Evolutionary conservation across 2,797 vertebrate species (phyloP).

Genomic region (Pagetopsis macropterus): DNA sequence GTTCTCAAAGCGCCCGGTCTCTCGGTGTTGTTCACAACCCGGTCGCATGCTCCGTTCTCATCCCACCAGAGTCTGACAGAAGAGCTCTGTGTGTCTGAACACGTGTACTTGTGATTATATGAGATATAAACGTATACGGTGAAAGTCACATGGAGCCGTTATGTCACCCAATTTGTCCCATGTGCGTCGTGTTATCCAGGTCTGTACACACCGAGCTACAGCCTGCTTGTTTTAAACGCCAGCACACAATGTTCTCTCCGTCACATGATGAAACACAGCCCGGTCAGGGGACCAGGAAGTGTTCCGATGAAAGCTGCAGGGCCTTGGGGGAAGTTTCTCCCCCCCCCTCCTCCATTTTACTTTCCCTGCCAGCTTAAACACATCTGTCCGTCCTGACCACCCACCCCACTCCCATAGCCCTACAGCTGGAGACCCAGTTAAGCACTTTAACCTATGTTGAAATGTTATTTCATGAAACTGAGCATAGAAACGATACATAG

Average conservation of each 20-base stretch:
- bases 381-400: conserved; percentile 70
- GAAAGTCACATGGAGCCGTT: conserved; percentile 63
- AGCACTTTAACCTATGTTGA: conserved; percentile 12
- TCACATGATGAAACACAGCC: conserved; percentile 54
- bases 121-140: conserved; percentile 33
- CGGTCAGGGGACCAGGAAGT: conserved; percentile 72
- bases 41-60: conserved; percentile 63
- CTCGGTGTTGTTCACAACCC: conserved; percentile 44
- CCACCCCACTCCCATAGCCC: conserved; percentile 30
- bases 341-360: conserved; percentile 53
- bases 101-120: conserved; percentile 42
- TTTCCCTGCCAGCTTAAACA: conserved; percentile 77
- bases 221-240: conserved; percentile 36
- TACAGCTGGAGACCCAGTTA: conserved; percentile 50
- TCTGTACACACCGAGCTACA: conserved; percentile 25
- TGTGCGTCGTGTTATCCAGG: conserved; percentile 50
- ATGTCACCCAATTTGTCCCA: conserved; percentile 65
- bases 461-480: neutral
- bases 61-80: conserved; percentile 53
- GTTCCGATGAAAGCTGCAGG: conserved; percentile 65
- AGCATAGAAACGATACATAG: neutral
- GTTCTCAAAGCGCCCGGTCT: conserved; percentile 45
- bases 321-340: conserved; percentile 46
- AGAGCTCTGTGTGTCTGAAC: conserved; percentile 29
- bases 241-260: conserved; percentile 27